Evolutionary conservation across 2,113 vertebrate genomes (phyloP), one percentile per base, ranked within the genome.

Genomic region (Thamnophis sirtalis): DNA sequence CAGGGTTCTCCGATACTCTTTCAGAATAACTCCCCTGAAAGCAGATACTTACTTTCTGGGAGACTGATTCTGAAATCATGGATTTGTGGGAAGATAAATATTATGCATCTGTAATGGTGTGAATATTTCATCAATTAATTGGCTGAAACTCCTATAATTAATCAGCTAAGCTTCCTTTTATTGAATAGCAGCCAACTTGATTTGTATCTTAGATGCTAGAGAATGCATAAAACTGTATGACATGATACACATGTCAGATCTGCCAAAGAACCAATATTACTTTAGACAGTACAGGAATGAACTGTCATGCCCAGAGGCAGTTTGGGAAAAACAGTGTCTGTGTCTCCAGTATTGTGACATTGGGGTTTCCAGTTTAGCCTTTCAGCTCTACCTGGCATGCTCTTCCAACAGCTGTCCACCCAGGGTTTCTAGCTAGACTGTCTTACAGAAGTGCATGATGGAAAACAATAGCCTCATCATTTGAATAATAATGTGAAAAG

Each of bases 201-300:
- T 95, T 84, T 94, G 90, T 68, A 93, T 90, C 91, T 92, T 58
- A 90, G 53, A 89, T 84, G 11, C 63, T 86, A 55, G 8, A 49
- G 21, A 1, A 63, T 73, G 85, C 60, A 93, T 86, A 48, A 92
- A 93, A 93, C 93, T 56, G 24, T 90, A 84, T 49, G 93, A 93
- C 91, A 56, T 51, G 50, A 13, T 49, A 87, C 84, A 49, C 50
- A 15, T n/a, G 11, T 89, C 73, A 17, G 60, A 43, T 17, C 22
- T 58, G 19, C 54, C 17, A 21, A 73, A 92, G 68, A 92, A 10
- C 43, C 53, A 84, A 84, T 54, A 89, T 60, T 85, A 48, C 4
- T 60, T 80, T 53, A 28, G 87, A 89, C 54, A 85, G n/a, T 43
- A 63, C 87, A 89, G 54, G 53, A 89, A 89, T 86, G 43, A 56